Conservation (phyloP, 2,113 vertebrate genomes). For the Neotragus moschatus region DNA sequence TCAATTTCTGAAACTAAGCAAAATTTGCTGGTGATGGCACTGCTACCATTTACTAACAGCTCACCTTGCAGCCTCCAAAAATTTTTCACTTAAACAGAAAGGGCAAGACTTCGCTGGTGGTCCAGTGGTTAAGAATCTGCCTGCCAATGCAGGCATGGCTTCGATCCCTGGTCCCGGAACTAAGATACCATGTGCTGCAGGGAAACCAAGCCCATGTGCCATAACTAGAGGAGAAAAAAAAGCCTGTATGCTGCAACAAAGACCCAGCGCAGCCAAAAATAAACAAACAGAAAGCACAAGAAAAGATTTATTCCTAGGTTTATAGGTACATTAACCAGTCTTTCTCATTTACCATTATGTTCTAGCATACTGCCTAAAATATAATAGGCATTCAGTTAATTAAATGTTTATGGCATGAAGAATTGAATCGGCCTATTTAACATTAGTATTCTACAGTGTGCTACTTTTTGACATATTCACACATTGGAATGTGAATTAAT, state of each 20-base stretch:
- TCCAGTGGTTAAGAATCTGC: background rate
- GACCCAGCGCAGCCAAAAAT: background rate
- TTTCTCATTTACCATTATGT: background rate
- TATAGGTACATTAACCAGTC: background rate
- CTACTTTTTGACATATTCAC: background rate
- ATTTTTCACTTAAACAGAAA: constrained; percentile 27
- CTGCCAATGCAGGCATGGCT: background rate
- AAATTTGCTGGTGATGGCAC: background rate
- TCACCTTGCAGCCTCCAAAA: background rate
- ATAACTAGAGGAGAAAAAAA: background rate
- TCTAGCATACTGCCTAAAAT: background rate
- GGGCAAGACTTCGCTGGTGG: background rate
- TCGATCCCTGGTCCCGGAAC: background rate
- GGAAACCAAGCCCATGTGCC: background rate
- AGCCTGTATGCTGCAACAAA: background rate
- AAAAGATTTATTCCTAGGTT: background rate
- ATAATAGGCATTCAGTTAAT: background rate
- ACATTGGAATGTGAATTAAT: background rate
- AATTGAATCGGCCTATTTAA: background rate
- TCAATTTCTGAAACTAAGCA: constrained; percentile 14
- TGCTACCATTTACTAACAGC: background rate
- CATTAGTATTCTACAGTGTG: background rate
- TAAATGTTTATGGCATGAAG: background rate
- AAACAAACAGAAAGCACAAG: background rate
- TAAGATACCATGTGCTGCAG: background rate